Evolutionary conservation across 2,888 invertebrate species (phyloP).

Genomic region (Incurvaria masculella): DNA sequence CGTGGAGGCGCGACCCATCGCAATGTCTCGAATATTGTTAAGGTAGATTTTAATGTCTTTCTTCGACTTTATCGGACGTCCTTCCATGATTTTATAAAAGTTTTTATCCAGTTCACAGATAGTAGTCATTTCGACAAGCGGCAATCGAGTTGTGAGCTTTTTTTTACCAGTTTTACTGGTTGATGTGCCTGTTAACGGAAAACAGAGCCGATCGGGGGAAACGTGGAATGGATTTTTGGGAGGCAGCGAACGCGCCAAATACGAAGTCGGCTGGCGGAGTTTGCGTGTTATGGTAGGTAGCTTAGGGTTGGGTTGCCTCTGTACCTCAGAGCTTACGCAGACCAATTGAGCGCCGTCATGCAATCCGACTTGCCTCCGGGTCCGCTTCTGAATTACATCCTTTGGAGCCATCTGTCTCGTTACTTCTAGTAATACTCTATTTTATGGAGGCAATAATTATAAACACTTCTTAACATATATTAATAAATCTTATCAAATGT

Average conservation of each 20-base stretch:
- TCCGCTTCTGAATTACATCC: no score
- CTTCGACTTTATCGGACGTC: constrained; percentile 19
- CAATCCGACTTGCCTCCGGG: not conserved
- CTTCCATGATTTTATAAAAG: constrained; percentile 24
- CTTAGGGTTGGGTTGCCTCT: not conserved
- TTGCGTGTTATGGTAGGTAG: not conserved
- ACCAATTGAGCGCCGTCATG: not conserved
- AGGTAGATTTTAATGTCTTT: constrained; percentile 23
- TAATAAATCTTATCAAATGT: no score
- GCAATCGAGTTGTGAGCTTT: not conserved
- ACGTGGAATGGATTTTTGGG: not conserved
- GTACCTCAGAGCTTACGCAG: not conserved
- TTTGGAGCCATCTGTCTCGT: no score
- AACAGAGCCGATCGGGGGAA: not conserved
- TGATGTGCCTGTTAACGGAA: not conserved
- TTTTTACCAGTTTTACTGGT: not conserved
- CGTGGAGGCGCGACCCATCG: constrained; percentile 20
- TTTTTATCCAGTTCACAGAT: constrained; percentile 23
- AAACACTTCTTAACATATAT: no score
- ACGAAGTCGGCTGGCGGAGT: not conserved
- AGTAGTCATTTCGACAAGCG: constrained; percentile 16
- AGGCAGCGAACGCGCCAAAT: not conserved
- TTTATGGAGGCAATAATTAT: no score
- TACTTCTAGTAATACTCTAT: no score
- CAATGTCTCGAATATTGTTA: constrained; percentile 21